These are phyloP conservation scores for Aproaerema taeniolella DNA, from an alignment of 2,888 invertebrate genomes.

Conservation along the genomic window DNA sequence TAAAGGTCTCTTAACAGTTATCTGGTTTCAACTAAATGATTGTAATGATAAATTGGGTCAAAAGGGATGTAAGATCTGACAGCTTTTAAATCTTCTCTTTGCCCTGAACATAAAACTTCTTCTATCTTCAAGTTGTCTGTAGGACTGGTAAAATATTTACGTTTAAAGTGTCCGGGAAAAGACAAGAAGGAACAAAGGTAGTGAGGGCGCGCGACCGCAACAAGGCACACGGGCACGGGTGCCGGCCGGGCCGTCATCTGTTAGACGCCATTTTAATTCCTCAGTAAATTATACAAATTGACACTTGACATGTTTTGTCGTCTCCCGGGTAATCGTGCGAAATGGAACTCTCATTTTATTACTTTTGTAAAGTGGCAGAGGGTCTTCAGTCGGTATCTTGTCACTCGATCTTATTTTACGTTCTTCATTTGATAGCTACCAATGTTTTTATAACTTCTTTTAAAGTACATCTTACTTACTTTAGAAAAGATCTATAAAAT, in stretches of 20 bases:
- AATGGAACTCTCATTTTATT: conserved; percentile 58
- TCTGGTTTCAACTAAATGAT: neutral
- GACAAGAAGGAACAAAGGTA: neutral
- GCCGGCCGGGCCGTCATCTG: conserved; percentile 57
- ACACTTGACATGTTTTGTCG: conserved; percentile 72
- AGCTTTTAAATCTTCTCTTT: no score
- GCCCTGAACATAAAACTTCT: no score
- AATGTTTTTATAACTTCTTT: neutral
- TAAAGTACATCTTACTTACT: no score
- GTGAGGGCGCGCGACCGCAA: neutral
- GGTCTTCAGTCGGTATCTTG: conserved; percentile 31
- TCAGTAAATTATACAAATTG: conserved; percentile 67
- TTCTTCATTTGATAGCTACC: conserved; percentile 25
- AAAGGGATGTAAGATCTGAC: no score
- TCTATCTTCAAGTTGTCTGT: no score
- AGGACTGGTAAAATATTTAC: no score
- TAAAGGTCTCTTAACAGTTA: conserved; percentile 30
- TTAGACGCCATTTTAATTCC: conserved; percentile 65
- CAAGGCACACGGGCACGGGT: conserved; percentile 15
- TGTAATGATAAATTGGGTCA: no score
- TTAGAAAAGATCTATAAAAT: no score
- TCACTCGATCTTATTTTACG: conserved; percentile 27
- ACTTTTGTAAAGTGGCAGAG: conserved; percentile 40
- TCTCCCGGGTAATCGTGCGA: conserved; percentile 64
- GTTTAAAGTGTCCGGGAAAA: conserved; percentile 1